A percentile compares a stretch with the other conserved stretches of the same genome.
These are phyloP conservation scores for Aptenodytes forsteri DNA, from an alignment of 2,113 vertebrate species.

Conservation along the genomic window DNA sequence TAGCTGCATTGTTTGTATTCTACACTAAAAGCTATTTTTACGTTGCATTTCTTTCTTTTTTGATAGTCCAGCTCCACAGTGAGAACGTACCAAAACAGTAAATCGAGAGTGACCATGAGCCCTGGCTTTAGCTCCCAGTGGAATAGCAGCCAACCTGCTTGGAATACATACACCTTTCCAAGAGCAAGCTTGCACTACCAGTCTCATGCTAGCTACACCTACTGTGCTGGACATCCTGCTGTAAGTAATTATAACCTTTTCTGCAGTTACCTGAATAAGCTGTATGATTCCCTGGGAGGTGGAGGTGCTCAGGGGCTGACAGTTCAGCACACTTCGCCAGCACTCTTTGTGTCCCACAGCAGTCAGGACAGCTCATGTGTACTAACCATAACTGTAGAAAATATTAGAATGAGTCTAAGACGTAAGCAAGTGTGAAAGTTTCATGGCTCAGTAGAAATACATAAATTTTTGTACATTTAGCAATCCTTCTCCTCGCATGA, in stretches of 20 bases:
- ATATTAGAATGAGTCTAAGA: background rate
- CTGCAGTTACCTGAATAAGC: background rate
- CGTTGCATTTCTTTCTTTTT: conserved; percentile 70
- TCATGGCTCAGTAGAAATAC: background rate
- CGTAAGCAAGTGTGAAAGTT: background rate
- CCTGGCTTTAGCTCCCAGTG: conserved; percentile 82
- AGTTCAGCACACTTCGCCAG: background rate
- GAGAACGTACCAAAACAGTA: conserved; percentile 83
- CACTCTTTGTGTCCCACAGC: background rate
- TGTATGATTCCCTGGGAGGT: background rate
- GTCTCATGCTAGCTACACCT: conserved; percentile 82
- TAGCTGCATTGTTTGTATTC: conserved; percentile 21
- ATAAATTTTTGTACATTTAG: background rate
- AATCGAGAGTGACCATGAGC: conserved; percentile 81
- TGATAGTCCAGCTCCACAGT: conserved; percentile 82
- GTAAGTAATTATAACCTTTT: conserved; percentile 77
- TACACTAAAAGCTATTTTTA: conserved; percentile 52
- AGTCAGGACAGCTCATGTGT: background rate
- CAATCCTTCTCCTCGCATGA: background rate
- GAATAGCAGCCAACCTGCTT: conserved; percentile 79
- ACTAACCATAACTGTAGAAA: background rate
- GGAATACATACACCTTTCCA: conserved; percentile 80
- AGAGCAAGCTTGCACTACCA: conserved; percentile 83
- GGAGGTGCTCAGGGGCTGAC: background rate
- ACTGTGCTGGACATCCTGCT: conserved; percentile 80